A percentile compares a stretch with the other conserved stretches of the same genome.
Conservation (phyloP, 2,113 vertebrate species). For the Ia io region DNA sequence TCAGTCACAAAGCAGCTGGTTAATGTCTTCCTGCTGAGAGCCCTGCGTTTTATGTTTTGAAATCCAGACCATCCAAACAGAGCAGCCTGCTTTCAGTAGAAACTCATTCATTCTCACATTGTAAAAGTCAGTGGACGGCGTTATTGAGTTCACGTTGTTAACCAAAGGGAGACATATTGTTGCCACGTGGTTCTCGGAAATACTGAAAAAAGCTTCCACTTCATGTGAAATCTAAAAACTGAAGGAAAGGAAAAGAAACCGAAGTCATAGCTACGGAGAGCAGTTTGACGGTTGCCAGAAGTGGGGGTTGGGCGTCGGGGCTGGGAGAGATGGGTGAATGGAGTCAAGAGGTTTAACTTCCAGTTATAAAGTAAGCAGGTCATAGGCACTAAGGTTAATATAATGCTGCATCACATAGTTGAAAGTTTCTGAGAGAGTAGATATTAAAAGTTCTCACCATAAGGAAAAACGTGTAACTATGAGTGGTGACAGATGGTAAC, state of each 20-base stretch:
- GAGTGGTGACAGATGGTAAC: too few relatives aligned
- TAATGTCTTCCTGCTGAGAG: neutral
- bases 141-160: neutral
- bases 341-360: neutral
- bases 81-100: neutral
- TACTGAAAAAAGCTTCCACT: neutral
- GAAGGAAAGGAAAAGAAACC: neutral
- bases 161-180: neutral
- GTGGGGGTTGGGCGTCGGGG: neutral
- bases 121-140: slow-evolving; percentile 12
- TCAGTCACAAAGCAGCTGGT: neutral
- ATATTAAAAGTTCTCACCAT: neutral
- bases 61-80: neutral
- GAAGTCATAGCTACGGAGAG: neutral
- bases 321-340: neutral
- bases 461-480: neutral
- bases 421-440: neutral
- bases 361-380: neutral
- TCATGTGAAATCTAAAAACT: neutral
- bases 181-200: neutral
- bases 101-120: slow-evolving; percentile 34
- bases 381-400: neutral
- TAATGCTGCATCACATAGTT: neutral
- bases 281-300: neutral
- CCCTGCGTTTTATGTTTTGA: slow-evolving; percentile 12